Percentiles rank a stretch among this genome's conserved stretches.
Evolutionary conservation across 2,113 vertebrate species (phyloP).

Genomic region (Bubo blakistoni): DNA sequence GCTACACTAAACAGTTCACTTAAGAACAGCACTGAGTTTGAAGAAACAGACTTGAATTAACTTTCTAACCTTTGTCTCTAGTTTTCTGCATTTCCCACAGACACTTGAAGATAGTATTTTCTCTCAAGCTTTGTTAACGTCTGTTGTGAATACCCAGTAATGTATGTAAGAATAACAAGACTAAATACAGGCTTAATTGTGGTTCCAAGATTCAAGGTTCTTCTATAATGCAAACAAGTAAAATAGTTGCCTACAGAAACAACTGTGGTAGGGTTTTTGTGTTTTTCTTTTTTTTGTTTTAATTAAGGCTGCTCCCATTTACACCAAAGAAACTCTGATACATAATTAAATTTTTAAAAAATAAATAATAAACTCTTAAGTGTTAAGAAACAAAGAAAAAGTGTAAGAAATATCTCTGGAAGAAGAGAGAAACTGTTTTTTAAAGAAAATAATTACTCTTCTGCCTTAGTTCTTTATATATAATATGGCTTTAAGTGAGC

Average conservation of each 20-base stretch:
- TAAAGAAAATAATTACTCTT: background rate
- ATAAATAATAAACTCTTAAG: background rate
- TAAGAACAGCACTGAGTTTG: background rate
- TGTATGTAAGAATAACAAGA: background rate
- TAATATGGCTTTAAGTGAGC: background rate
- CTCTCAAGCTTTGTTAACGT: background rate
- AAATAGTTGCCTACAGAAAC: background rate
- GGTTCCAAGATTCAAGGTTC: background rate
- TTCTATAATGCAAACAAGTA: background rate
- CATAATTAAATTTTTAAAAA: background rate
- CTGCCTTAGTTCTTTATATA: background rate
- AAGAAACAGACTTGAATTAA: background rate
- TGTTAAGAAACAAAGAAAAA: background rate
- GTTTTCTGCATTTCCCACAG: background rate
- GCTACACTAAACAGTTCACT: background rate
- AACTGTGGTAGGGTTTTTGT: background rate
- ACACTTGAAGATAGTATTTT: background rate
- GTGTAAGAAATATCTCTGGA: background rate
- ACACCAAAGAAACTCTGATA: background rate
- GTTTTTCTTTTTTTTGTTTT: background rate
- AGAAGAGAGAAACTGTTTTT: background rate
- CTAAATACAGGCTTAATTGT: background rate
- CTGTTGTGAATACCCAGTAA: background rate
- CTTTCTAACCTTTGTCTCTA: background rate
- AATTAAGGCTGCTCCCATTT: background rate